Evolutionary conservation across 1,140 invertebrate species (phyloP).

Genomic region (Drosophila truncata): DNA sequence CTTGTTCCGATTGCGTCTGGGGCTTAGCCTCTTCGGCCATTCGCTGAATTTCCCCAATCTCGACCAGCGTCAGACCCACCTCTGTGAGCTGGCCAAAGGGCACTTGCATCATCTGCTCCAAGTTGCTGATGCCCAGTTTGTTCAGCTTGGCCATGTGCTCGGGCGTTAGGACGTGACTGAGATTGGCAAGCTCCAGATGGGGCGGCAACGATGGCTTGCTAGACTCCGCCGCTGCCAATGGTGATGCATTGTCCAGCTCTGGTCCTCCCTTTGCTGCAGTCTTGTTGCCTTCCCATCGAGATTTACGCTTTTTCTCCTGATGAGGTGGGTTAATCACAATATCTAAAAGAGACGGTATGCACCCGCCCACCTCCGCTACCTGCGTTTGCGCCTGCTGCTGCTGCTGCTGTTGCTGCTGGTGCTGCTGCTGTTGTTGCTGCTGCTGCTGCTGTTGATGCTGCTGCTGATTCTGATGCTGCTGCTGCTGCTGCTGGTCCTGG

Average conservation of each 20-base stretch:
- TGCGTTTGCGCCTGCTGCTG: constrained; percentile 25
- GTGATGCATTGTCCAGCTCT: neutral
- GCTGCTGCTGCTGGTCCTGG: constrained; percentile 44
- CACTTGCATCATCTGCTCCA: constrained; percentile 87
- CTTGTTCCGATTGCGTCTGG: neutral
- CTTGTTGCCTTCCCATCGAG: constrained; percentile 87
- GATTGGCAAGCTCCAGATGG: constrained; percentile 87
- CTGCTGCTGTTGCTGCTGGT: constrained; percentile 28
- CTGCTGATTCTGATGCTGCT: constrained; percentile 24
- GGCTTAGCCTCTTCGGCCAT: constrained; percentile 84
- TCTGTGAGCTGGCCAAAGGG: constrained; percentile 87
- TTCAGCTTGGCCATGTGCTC: constrained; percentile 87
- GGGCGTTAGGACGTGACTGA: constrained; percentile 86
- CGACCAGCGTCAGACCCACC: constrained; percentile 87
- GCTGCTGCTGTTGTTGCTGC: constrained; percentile 27
- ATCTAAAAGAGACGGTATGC: constrained; percentile 79
- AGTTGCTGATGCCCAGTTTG: constrained; percentile 87
- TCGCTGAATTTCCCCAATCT: constrained; percentile 88
- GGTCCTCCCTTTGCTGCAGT: constrained; percentile 18
- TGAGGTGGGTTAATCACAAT: constrained; percentile 83
- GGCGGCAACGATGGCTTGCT: constrained; percentile 35
- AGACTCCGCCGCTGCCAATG: neutral
- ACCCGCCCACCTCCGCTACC: constrained; percentile 16
- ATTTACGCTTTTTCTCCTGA: constrained; percentile 87
- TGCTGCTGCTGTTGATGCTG: constrained; percentile 27